A percentile compares a stretch with the other conserved stretches of the same genome.
Conservation (phyloP, 2,113 vertebrate species). For the Saguinus midas region DNA sequence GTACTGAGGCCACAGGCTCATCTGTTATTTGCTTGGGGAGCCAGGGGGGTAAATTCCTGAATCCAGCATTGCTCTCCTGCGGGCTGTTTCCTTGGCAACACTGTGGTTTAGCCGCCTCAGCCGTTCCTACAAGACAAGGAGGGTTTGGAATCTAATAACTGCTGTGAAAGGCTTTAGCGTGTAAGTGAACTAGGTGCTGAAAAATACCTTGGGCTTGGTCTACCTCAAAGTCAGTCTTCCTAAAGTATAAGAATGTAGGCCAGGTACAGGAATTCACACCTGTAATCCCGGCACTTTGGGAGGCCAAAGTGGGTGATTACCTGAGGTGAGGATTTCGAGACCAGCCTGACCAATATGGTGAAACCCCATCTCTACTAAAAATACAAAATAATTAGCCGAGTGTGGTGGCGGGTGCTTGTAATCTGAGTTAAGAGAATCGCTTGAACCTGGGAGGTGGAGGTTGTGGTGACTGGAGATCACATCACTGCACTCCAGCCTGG, state of each 20-base stretch:
- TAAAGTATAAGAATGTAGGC: neutral
- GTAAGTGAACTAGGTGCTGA: neutral
- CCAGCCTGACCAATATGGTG: neutral
- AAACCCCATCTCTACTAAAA: neutral
- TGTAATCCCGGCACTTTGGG: neutral
- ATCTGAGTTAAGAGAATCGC: neutral
- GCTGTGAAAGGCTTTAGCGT: neutral
- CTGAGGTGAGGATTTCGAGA: neutral
- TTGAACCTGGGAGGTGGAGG: neutral
- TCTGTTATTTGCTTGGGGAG: slow-evolving; percentile 88
- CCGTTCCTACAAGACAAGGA: slow-evolving; percentile 86
- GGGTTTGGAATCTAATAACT: neutral
- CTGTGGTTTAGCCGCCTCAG: slow-evolving; percentile 94
- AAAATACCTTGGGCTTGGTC: neutral
- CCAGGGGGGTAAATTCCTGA: slow-evolving; percentile 88
- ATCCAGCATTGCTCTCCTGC: slow-evolving; percentile 95
- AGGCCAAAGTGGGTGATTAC: neutral
- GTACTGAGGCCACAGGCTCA: neutral
- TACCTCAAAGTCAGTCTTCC: neutral
- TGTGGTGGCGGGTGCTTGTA: neutral
- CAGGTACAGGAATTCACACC: neutral
- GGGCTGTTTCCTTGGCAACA: slow-evolving; percentile 94
- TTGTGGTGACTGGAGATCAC: accelerated
- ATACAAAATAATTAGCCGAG: neutral
- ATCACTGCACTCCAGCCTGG: neutral